phyloP scores from a whole-genome alignment of 1,140 invertebrate genomes.

The Ylistrum balloti region DNA sequence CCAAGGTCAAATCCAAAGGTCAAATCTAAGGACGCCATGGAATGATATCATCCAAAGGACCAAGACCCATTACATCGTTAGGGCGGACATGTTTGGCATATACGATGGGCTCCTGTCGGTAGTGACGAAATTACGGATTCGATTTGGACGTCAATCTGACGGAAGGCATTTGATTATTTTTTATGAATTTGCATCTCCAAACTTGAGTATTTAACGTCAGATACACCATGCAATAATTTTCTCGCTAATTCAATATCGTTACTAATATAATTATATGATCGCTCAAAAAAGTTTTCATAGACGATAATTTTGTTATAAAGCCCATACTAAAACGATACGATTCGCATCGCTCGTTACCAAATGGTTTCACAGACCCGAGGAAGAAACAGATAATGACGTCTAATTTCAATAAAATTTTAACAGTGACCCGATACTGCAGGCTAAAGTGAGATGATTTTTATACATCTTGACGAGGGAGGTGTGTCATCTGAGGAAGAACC shows the following conservation, averaged over 20 bases:
- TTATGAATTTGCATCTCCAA: not conserved
- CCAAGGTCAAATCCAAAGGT: not conserved
- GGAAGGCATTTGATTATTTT: not conserved
- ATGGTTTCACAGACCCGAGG: not conserved
- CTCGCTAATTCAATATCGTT: conserved; percentile 16
- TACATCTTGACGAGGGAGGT: not conserved
- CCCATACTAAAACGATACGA: not conserved
- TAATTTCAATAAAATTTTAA: conserved; percentile 36
- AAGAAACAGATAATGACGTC: not conserved
- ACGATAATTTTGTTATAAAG: conserved; percentile 29
- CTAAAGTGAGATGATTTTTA: not conserved
- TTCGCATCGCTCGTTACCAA: not conserved
- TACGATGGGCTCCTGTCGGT: conserved; percentile 8
- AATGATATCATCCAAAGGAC: not conserved
- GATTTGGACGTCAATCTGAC: not conserved
- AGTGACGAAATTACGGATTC: conserved; percentile 31
- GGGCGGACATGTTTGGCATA: not conserved
- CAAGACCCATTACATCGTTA: not conserved
- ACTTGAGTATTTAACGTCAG: not conserved
- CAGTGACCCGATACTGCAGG: not conserved
- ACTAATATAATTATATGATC: not conserved
- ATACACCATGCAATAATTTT: not conserved
- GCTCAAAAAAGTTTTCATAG: conserved; percentile 2
- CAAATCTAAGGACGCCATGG: not conserved
- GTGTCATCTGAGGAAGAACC: not conserved